Evolutionary conservation across 1,140 invertebrate genomes (phyloP).

Genomic region (Psilanteris sp.): DNA sequence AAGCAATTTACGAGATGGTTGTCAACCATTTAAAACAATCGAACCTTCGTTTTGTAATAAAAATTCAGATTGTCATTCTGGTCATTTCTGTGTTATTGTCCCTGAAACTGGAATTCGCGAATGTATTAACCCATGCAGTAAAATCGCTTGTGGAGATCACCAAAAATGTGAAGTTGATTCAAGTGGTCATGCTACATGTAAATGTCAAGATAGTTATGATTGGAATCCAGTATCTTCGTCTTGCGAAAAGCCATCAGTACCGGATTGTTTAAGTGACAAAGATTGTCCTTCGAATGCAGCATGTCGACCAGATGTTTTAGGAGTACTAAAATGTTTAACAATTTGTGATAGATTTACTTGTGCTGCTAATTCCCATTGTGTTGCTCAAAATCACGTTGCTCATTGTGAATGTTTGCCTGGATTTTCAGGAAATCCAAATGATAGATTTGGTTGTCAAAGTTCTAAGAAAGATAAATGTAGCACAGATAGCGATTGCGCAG

Average conservation of each 20-base stretch:
- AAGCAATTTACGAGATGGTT: slow-evolving; percentile 87
- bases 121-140: slow-evolving; percentile 89
- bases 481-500: slow-evolving; percentile 89
- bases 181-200: slow-evolving; percentile 85
- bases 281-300: slow-evolving; percentile 86
- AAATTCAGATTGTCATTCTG: slow-evolving; percentile 85
- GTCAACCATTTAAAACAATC: slow-evolving; percentile 83
- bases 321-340: slow-evolving; percentile 89
- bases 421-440: slow-evolving; percentile 92
- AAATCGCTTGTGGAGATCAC: slow-evolving; percentile 88
- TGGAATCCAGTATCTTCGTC: slow-evolving; percentile 90
- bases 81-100: slow-evolving; percentile 82
- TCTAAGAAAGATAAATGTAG: slow-evolving; percentile 86
- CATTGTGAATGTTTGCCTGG: slow-evolving; percentile 89
- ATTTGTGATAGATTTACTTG: slow-evolving; percentile 90
- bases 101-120: slow-evolving; percentile 82
- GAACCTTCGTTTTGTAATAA: slow-evolving; percentile 81
- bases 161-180: slow-evolving; percentile 87
- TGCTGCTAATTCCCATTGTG: slow-evolving; percentile 89
- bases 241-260: slow-evolving; percentile 91
- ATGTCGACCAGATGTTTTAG: slow-evolving; percentile 90
- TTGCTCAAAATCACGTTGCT: slow-evolving; percentile 86
- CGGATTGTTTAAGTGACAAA: slow-evolving; percentile 86
- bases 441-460: slow-evolving; percentile 89
- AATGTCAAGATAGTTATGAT: slow-evolving; percentile 87